Evolutionary conservation across 2,888 invertebrate species (phyloP), one percentile per base, ranked within the genome.

Genomic region (Platycheirus rosarum): DNA sequence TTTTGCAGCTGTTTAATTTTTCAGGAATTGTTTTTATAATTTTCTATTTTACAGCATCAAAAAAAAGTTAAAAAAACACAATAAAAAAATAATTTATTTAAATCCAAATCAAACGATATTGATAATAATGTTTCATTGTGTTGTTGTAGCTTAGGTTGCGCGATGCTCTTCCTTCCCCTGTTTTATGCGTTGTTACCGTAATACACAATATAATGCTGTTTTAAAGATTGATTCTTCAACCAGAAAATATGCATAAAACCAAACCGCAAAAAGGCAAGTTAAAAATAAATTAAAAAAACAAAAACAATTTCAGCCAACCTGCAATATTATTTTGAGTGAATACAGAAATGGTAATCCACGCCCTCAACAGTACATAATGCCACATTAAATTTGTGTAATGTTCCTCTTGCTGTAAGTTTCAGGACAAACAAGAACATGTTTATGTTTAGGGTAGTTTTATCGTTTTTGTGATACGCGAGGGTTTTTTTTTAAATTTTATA

Each of bases 81-180:
- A 48, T 57, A 63, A 46, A 63, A 55, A 69, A 48, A 40, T 44
- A 74, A 55, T 74, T 68, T 55, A 62, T 66, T 65, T 51, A 49
- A 73, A 65, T 23, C 44, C 46, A 66, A 44, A 63, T 40, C 76
- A 76, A 80, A 76, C 76, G 70, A 76, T 82, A 82, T 77, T 82
- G 77, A 82, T 82, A 82, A 51, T 77, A 57, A 86, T 86, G 85
- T 86, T 86, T 86, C 85, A 69, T 87, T 86, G 85, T 85, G 84
- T 90, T 91, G 48, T 88, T 97, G 97, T 98, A 98, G 87, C 87
- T 87, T 87, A 87, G 87, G 87, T 87, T 86, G 86, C 85, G 86
- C 86, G 74, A 78, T 84, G 82, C 78, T 70, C 77, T 77, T 84
- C 85, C 85, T 86, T 86, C 82, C 82, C 82, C 82, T 82, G 82